These are phyloP conservation scores for Florisuga fusca DNA, from an alignment of 2,797 vertebrate species.

Conservation along the genomic window DNA sequence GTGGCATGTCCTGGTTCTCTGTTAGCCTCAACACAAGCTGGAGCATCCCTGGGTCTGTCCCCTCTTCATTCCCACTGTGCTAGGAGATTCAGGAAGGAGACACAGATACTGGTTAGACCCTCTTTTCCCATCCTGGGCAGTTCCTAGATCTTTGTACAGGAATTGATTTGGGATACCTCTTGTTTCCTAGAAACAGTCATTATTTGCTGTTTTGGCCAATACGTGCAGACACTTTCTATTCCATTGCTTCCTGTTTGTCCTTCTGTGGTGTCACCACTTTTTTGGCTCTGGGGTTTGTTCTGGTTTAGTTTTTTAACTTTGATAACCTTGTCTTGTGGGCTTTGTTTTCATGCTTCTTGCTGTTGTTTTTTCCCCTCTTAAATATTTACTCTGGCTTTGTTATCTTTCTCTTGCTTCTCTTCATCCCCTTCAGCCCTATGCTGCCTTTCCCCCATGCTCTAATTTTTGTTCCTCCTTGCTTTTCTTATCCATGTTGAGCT, in stretches of 20 bases:
- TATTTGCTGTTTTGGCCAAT: background rate
- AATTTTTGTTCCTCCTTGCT: constrained; percentile 66
- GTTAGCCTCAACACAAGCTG: background rate
- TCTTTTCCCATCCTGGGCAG: background rate
- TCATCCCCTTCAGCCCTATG: background rate
- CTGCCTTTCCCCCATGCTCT: background rate
- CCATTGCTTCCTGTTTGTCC: background rate
- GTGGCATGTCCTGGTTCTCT: background rate
- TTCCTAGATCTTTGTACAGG: background rate
- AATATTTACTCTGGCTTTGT: constrained; percentile 51
- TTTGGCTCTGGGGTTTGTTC: background rate
- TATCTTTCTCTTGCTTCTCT: background rate
- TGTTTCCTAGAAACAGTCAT: background rate
- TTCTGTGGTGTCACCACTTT: background rate
- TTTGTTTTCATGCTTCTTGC: constrained; percentile 56
- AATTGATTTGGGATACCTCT: background rate
- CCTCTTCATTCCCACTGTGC: background rate
- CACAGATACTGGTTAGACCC: background rate
- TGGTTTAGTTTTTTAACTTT: constrained; percentile 23
- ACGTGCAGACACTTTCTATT: background rate
- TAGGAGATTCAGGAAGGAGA: background rate
- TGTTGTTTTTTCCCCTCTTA: background rate
- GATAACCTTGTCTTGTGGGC: constrained; percentile 37
- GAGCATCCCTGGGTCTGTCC: background rate
- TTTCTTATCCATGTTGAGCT: constrained; percentile 46